Percentiles rank a stretch among this genome's conserved stretches.
Conservation (phyloP, 2,797 vertebrate genomes). For the Falco concolor region DNA sequence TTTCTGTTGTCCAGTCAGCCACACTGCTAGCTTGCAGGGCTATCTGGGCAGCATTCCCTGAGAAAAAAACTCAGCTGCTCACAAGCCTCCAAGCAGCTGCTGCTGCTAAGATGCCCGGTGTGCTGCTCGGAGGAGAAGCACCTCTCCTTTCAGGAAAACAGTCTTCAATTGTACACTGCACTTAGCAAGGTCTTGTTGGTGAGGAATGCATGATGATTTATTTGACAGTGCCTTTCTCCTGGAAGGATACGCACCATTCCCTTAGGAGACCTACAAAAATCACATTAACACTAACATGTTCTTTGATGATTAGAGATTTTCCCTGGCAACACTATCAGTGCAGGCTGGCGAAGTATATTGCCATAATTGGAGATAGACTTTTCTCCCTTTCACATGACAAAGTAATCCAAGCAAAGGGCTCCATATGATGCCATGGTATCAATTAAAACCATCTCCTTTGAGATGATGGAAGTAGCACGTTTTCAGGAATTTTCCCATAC, state of each 20-base stretch:
- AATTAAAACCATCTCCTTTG: background rate
- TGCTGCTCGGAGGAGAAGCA: background rate
- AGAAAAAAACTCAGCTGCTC: background rate
- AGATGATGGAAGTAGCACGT: background rate
- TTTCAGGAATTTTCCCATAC: background rate
- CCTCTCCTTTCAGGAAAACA: background rate
- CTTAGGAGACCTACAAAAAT: slow-evolving; percentile 17
- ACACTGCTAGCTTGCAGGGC: background rate
- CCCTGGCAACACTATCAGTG: background rate
- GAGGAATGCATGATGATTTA: background rate
- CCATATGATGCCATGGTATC: background rate
- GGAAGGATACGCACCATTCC: slow-evolving; percentile 26
- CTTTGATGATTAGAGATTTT: slow-evolving; percentile 43
- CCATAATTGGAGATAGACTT: background rate
- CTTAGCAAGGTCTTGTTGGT: background rate
- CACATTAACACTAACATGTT: background rate
- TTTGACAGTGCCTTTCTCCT: background rate
- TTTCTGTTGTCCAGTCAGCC: background rate
- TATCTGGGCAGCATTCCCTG: background rate
- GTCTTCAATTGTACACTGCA: background rate
- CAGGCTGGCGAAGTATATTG: background rate
- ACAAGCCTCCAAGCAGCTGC: background rate
- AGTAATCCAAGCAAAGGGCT: background rate
- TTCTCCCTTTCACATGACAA: background rate
- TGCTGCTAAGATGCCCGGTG: background rate